Base-by-base conservation (phyloP, 2,888 invertebrate species). In the Lysandra bellargus region DNA sequence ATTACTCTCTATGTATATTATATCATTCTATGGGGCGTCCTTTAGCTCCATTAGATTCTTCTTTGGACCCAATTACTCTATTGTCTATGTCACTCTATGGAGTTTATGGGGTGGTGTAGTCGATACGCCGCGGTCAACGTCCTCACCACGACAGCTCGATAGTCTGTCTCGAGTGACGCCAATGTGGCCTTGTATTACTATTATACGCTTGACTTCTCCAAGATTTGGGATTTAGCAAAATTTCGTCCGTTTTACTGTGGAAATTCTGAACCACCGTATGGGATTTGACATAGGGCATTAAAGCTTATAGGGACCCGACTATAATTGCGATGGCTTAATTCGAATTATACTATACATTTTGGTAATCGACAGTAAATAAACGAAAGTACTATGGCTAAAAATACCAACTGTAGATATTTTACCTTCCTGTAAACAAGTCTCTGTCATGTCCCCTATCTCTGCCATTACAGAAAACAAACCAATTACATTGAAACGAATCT, bases 121-220 rank as follows among this genome's bases (percentile, higher is more conserved):
- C 30, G 64, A 64, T 64, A 64, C 64, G 30, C 64, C 30, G 64
- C 64, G 64, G 64, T 64, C 64, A 64, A 64, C 30, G 64, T 3
- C 64, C 64, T 30, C 64, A 30, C 64, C 64, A 12, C 64, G 7
- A 30, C 64, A 64, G 30, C 30, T 64, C 64, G 64, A 64, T 64
- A 64, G 64, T 64, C 64, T 23, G 12, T 30, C 64, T 30, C 30
- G 64, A 23, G 30, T 69, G 69, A 33, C 69, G 12, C 33, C 64
- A 33, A 61, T 64, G 64, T 64, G 30, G 2, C 69, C 69, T 37
- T 69, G 69, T 30, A 2, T 69, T 69, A 30, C 30, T 30, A 30
- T n/a, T 23, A 23, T 2, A 61, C 61, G 23, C 61, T 23, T 23
- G 2, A 61, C 17, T 23, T 7, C 2, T 23, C 23, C 6, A n/a